Base-by-base conservation (phyloP, 2,888 invertebrate genomes). In the Flexamia atlantica region DNA sequence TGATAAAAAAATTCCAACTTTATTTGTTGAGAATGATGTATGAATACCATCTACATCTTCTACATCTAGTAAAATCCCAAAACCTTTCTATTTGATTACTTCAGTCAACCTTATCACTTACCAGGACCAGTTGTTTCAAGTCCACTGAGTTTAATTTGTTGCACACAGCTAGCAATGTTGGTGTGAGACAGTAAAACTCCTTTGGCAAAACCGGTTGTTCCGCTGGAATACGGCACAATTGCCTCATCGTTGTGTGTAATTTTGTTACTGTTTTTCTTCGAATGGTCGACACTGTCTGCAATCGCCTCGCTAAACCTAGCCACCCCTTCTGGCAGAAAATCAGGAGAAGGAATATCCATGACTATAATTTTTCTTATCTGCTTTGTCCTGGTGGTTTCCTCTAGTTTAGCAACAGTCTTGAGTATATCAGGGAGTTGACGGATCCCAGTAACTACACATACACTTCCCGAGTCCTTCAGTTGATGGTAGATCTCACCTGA, bases 121-220 rank as follows among this genome's bases (percentile, higher is more conserved):
- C 79, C 57, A 32, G 57, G 57, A 53, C 17, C 17, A 0, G n/a
- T 5, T 1, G n/a, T n/a, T 4, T 32, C 36, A 0, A 53, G 14
- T 2, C 50, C 36, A 10, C n/a, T 36, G n/a, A n/a, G 4, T 9
- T 3, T 5, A 25, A 85, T 64, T 57, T 88, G 88, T 1, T n/a
- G 2, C 9, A 88, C 32, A 70, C 88, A 88, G 17, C 85, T 79
- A 3, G 86, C 82, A 5, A 88, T 32, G 79, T 88, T 88, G 50
- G 86, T 88, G 89, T 95, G 93, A 0, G 93, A 92, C 0, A 95
- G 90, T 87, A 93, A 92, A 0, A 96, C 95, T 1, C 95, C 95
- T 90, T 96, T 96, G 0, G 96, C 94, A 79, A 95, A 85, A 0
- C 97, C 97, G 0, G 97, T 97, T 0, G 97, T 97, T 0, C 96